These are phyloP conservation scores for Bombus confusus DNA, from an alignment of 1,140 invertebrate genomes.

Conservation along the genomic window DNA sequence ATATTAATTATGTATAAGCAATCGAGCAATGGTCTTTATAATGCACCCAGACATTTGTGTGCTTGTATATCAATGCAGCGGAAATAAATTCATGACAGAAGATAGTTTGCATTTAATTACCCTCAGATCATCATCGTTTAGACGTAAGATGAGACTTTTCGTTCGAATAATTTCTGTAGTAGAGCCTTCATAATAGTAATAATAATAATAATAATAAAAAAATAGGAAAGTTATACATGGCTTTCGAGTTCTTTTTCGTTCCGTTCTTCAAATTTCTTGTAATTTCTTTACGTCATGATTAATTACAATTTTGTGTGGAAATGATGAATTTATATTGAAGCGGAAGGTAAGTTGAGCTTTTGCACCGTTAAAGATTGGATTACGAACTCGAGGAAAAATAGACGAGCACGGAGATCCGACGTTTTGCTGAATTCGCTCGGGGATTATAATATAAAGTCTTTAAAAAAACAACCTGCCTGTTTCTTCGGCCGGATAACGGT, in stretches of 20 bases:
- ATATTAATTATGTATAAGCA: conserved; percentile 62
- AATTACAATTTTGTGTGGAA: background rate
- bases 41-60: conserved; percentile 60
- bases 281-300: background rate
- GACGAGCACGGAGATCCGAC: background rate
- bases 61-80: conserved; percentile 67
- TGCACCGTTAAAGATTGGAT: conserved; percentile 21
- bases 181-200: background rate
- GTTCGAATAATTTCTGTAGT: background rate
- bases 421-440: conserved; percentile 14
- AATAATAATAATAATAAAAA: background rate
- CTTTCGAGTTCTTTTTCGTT: background rate
- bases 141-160: background rate
- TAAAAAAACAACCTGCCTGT: conserved; percentile 40
- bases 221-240: too few relatives aligned
- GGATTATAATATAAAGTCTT: conserved; percentile 20
- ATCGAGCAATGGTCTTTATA: conserved; percentile 60
- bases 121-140: conserved; percentile 45
- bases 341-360: conserved; percentile 54
- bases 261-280: background rate
- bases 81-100: conserved; percentile 75
- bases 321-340: background rate
- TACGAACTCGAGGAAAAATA: conserved; percentile 23
- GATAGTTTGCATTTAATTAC: conserved; percentile 67
- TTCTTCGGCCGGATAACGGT: conserved; percentile 38